Evolutionary conservation across 2,797 vertebrate species (phyloP).

Genomic region (Alectoris magna): DNA sequence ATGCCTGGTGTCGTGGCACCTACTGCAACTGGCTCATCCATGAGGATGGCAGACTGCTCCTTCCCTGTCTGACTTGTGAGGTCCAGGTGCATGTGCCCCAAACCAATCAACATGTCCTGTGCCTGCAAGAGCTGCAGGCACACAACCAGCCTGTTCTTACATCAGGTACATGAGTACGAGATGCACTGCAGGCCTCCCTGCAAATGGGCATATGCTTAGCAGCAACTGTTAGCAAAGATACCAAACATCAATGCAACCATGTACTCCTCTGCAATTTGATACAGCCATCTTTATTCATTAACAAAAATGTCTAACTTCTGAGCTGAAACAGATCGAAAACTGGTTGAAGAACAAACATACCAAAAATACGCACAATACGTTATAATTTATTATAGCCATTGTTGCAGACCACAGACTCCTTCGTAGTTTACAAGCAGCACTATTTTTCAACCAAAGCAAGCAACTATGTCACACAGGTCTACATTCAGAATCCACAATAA

Average conservation of each 20-base stretch:
- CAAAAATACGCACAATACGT: background rate
- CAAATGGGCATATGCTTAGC: background rate
- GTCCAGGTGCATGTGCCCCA: fast-evolving
- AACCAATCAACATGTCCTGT: background rate
- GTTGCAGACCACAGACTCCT: constrained; percentile 15
- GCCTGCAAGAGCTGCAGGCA: fast-evolving
- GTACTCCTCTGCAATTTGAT: background rate
- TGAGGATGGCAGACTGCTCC: fast-evolving
- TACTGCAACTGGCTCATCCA: background rate
- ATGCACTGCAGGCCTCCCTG: background rate
- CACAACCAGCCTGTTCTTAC: background rate
- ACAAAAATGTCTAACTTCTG: background rate
- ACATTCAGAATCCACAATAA: constrained; percentile 28
- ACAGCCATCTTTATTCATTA: background rate
- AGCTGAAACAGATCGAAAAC: background rate
- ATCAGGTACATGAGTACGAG: fast-evolving
- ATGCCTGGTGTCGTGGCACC: background rate
- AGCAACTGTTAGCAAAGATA: background rate
- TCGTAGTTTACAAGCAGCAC: constrained; percentile 25
- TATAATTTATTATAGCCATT: background rate
- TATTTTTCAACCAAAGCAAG: constrained; percentile 28
- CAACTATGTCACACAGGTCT: background rate
- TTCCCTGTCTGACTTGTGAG: background rate
- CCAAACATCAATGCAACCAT: background rate
- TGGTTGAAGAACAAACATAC: background rate